phyloP scores from a whole-genome alignment of 2,113 vertebrate genomes.

The Phylloscopus trochiloides region DNA sequence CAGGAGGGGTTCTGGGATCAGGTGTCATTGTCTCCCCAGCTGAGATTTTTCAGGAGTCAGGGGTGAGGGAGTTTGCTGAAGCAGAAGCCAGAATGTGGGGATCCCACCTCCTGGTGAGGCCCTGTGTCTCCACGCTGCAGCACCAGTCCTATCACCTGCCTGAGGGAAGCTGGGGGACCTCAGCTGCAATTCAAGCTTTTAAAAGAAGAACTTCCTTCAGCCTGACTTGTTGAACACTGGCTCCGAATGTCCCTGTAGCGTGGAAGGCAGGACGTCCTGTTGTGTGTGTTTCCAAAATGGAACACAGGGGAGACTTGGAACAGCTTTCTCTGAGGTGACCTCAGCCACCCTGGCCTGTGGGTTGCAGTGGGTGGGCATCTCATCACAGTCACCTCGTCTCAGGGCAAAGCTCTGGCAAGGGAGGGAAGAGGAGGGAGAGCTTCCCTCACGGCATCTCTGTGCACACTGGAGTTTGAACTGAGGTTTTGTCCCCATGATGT shows the following conservation, averaged over 20 bases:
- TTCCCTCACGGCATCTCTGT: accelerated
- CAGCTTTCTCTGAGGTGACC: neutral
- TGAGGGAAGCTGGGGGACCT: neutral
- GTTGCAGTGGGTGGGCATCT: neutral
- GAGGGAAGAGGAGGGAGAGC: neutral
- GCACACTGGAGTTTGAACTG: accelerated
- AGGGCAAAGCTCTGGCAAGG: neutral
- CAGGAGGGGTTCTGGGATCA: accelerated
- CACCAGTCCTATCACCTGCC: neutral
- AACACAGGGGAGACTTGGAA: neutral
- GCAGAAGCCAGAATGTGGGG: neutral
- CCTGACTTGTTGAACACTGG: neutral
- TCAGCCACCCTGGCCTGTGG: neutral
- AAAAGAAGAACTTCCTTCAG: neutral
- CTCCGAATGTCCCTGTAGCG: neutral
- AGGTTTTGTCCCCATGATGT: neutral
- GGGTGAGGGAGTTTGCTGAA: neutral
- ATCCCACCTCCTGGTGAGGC: neutral
- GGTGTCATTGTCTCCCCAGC: neutral
- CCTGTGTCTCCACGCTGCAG: neutral
- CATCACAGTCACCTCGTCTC: accelerated
- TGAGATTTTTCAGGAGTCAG: neutral
- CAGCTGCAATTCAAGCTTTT: neutral
- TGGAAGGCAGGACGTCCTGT: neutral
- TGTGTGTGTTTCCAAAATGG: neutral